Conservation (phyloP, 2,113 vertebrate genomes). For the Semnornis frantzii region DNA sequence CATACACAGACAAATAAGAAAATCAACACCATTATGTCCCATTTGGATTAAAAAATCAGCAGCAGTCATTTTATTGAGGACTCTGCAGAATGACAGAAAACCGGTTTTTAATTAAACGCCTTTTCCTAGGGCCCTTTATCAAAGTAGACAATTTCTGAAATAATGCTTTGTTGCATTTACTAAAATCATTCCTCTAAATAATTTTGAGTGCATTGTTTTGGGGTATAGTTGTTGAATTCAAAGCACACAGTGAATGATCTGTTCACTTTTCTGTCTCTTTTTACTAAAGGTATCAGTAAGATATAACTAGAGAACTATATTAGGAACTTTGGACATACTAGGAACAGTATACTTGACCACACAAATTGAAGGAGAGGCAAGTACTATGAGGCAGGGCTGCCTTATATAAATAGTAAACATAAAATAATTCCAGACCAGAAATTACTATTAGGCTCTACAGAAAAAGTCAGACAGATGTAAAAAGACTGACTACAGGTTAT, state of each 20-base stretch:
- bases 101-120: conserved; percentile 54
- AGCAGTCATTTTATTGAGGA: conserved; percentile 22
- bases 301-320: background rate
- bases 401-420: background rate
- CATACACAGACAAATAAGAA: background rate
- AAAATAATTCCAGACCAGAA: background rate
- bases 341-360: background rate
- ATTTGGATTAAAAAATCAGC: conserved; percentile 15
- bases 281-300: background rate
- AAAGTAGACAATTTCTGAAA: conserved; percentile 43
- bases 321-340: background rate
- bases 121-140: conserved; percentile 28
- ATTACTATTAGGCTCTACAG: background rate
- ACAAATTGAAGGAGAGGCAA: background rate
- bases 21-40: background rate
- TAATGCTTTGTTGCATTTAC: conserved; percentile 1
- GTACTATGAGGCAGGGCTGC: background rate
- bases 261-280: background rate
- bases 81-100: conserved; percentile 43
- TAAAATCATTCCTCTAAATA: background rate
- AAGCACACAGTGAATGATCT: background rate
- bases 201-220: background rate
- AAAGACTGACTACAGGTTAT: background rate
- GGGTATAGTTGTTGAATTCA: background rate
- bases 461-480: background rate